Evolutionary conservation across 2,797 vertebrate species (phyloP), one percentile per base, ranked within the genome.

Genomic region (Diplodus sargus): DNA sequence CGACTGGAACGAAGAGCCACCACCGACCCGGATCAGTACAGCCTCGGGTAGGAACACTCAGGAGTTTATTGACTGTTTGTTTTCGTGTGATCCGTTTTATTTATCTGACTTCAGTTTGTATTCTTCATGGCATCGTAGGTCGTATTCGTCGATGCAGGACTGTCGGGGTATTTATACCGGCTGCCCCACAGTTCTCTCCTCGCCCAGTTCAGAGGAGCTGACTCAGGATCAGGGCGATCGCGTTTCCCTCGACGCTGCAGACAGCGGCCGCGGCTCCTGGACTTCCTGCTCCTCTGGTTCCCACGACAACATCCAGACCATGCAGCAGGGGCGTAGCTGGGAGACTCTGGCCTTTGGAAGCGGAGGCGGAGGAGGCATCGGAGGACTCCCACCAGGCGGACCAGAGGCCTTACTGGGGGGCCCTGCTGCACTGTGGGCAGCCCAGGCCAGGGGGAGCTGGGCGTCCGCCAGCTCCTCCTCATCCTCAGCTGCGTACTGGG

Each of bases 201-300:
- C 98, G 4, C 97, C 98, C 66, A 99, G 97, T 88, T 96, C 97
- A 9, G 98, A 99, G 90, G 98, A 99, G 83, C 95, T 99, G 74
- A 98, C 97, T 66, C 98, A 99, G 87, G 98, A 99, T 91, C 97
- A 99, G 87, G 98, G 98, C 12, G 98, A 99, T 71, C 96, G 98
- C 0, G 97, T 98, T 3, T 99, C 98, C 0, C 95, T 99, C 0
- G 98, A 99, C 12, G 98, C 98, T 1, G 98, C 98, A 0, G 98
- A 99, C 94, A 99, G 98, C 1, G 98, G 98, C 63, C 97, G 98
- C 0, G 98, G 98, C 66, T 99, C 98, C 95, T 99, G 98, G 98
- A 99, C 98, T 0, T 99, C 98, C 20, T 99, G 98, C 85, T 99
- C 98, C 0, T 99, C 98, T 0, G 98, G 97, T 16, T 99, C 98